phyloP scores from a whole-genome alignment of 2,113 vertebrate genomes.

The Hippolais icterina region DNA sequence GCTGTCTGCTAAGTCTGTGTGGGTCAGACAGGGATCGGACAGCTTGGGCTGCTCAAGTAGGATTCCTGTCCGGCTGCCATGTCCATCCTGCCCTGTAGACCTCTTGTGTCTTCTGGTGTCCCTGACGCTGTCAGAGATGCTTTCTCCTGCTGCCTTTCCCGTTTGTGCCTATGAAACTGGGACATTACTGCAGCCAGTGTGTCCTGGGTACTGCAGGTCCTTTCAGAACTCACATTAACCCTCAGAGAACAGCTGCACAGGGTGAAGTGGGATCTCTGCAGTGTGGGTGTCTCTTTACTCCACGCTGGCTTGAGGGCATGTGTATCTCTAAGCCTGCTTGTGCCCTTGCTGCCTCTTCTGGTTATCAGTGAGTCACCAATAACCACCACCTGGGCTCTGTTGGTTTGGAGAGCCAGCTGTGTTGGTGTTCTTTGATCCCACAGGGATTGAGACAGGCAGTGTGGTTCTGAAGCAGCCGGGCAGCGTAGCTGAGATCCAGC shows the following conservation, averaged over 20 bases:
- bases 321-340: neutral
- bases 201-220: neutral
- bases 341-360: neutral
- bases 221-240: neutral
- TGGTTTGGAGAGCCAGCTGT: neutral
- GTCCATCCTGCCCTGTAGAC: neutral
- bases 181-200: neutral
- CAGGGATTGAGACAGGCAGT: constrained; percentile 91
- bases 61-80: neutral
- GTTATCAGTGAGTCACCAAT: neutral
- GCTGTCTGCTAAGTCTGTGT: neutral
- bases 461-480: constrained; percentile 88
- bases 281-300: neutral
- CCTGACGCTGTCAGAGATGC: neutral
- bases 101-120: neutral
- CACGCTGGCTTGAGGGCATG: neutral
- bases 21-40: accelerated
- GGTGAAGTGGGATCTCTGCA: neutral
- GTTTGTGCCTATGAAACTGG: accelerated
- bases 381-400: neutral
- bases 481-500: constrained; percentile 85
- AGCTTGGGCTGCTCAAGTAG: neutral
- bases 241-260: neutral
- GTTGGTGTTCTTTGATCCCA: neutral
- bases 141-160: neutral